These are phyloP conservation scores for Pentalonia nigronervosa DNA, from an alignment of 1,140 invertebrate species.

Conservation along the genomic window DNA sequence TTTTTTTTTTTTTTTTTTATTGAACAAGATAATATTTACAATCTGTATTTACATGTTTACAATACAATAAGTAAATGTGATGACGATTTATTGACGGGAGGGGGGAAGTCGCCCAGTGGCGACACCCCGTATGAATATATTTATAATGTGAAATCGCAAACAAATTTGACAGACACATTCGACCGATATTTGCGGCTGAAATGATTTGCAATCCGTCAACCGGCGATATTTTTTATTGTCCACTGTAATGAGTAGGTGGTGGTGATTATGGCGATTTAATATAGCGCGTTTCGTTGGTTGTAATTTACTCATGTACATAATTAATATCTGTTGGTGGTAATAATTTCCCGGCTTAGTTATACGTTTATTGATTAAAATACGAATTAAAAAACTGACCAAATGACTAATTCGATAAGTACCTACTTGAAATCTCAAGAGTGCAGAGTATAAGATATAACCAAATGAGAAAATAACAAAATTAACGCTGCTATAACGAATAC, in stretches of 20 bases:
- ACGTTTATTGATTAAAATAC: background rate
- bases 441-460: background rate
- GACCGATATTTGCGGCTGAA: background rate
- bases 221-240: background rate
- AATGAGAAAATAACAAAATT: background rate
- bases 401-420: background rate
- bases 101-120: too few relatives aligned
- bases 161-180: background rate
- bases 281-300: background rate
- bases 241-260: background rate
- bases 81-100: too few relatives aligned
- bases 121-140: too few relatives aligned
- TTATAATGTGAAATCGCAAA: background rate
- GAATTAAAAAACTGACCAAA: conserved; percentile 33
- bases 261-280: background rate
- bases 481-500: background rate
- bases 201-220: background rate
- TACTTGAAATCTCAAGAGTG: background rate
- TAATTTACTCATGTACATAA: background rate
- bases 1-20: too few relatives aligned
- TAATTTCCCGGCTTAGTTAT: background rate
- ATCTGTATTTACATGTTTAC: too few relatives aligned
- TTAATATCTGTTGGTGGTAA: background rate
- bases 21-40: too few relatives aligned
- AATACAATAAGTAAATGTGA: too few relatives aligned